Conservation (phyloP, 1,140 invertebrate species). For the Polyergus mexicanus region DNA sequence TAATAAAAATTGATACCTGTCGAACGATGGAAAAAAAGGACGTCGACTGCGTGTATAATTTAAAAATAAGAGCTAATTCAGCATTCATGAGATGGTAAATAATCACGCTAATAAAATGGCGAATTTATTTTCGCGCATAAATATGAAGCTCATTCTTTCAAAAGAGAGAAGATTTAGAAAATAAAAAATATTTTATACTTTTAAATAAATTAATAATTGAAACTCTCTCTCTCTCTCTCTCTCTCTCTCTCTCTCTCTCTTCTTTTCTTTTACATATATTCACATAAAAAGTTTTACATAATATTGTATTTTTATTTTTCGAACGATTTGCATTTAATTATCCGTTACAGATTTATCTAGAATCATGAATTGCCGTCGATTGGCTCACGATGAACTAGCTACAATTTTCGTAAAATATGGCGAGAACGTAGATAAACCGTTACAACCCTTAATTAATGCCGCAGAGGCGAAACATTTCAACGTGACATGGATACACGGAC, state of each 20-base stretch:
- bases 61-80: neutral
- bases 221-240: neutral
- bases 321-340: neutral
- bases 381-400: neutral
- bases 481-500: neutral
- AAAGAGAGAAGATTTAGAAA: neutral
- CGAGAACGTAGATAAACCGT: slow-evolving; percentile 3
- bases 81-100: neutral
- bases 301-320: neutral
- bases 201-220: neutral
- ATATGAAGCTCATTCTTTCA: neutral
- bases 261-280: neutral
- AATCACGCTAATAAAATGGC: neutral
- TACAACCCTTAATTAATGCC: slow-evolving; percentile 28
- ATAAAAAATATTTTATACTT: neutral
- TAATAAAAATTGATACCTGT: neutral
- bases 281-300: neutral
- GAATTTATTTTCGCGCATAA: neutral
- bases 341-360: neutral
- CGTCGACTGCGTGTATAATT: neutral
- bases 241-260: neutral
- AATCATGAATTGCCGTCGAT: neutral
- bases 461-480: neutral
- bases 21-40: neutral
- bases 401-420: slow-evolving; percentile 26